Evolutionary conservation across 2,888 invertebrate genomes (phyloP), one percentile per base, ranked within the genome.

Genomic region (Gonocerus acuteangulatus): DNA sequence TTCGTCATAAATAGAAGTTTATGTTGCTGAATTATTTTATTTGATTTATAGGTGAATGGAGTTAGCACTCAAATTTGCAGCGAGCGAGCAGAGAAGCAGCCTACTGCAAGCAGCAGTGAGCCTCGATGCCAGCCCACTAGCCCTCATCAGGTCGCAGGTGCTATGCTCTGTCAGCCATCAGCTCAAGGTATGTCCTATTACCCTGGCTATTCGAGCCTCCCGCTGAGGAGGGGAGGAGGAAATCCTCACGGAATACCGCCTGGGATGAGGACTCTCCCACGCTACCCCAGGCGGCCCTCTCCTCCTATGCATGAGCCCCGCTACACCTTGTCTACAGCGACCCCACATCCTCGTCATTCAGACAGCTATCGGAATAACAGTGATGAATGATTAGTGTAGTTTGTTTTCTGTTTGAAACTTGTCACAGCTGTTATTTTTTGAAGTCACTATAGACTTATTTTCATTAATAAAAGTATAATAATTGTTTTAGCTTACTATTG

Each of bases 301-400:
- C 58, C 34, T 21, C 48, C 47, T 47, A 51, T 59, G 48, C 59
- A 62, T 59, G 59, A 62, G 34, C 58, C 36, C 21, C 48, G 54
- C 39, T 59, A 59, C 48, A 54, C 62, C 16, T 51, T 27, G 27
- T 4, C 61, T 19, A 54, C 54, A 2, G 48, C 34, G n/a, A 54
- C 48, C 16, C 16, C 54, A 22, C 44, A 54, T 32, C 47, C 48
- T 54, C 56, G 36, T 32, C 27, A 58, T 48, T 58, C 58, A 9
- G 27, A 27, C 27, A 64, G 62, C 39, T 58, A 64, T 48, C 57
- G 47, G 21, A 60, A 64, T 39, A 62, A 65, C 47, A 51, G 56
- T 45, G 48, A 60, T 42, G 65, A 65, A 65, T 65, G 65, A 65
- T 65, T 65, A 52, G 62, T 65, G 65, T 65, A 65, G 56, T 58